Evolutionary conservation across 2,888 invertebrate genomes (phyloP).

Genomic region (Congeria kusceri): DNA sequence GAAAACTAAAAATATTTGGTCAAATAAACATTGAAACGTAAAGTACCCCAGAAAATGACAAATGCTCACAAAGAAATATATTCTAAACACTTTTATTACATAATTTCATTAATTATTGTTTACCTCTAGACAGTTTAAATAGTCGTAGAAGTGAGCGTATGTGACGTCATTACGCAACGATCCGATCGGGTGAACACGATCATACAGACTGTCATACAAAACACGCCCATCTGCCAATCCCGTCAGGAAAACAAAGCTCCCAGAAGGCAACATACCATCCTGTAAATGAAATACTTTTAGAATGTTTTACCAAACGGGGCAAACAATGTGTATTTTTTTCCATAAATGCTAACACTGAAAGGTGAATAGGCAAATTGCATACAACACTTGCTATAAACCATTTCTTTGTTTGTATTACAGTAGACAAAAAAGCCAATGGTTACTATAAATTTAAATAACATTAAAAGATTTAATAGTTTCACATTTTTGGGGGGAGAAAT

Average conservation of each 20-base stretch:
- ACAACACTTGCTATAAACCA: no score
- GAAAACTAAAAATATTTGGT: no score
- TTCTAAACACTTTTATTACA: not conserved
- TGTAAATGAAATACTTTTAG: conserved; percentile 57
- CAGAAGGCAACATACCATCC: conserved; percentile 84
- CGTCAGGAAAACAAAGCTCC: conserved; percentile 86
- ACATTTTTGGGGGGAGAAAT: no score
- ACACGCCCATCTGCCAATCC: conserved; percentile 86
- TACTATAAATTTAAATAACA: no score
- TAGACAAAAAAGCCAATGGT: no score
- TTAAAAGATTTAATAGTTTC: no score
- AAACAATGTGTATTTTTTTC: not conserved
- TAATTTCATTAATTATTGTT: conserved; percentile 43
- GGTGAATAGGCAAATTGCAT: no score
- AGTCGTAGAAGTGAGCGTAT: conserved; percentile 86
- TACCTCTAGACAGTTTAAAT: conserved; percentile 86
- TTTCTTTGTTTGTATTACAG: no score
- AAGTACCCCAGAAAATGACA: no score
- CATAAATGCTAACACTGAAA: no score
- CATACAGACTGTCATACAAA: conserved; percentile 85
- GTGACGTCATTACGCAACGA: conserved; percentile 85
- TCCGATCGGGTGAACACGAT: conserved; percentile 86
- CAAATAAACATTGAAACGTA: no score
- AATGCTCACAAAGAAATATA: no score
- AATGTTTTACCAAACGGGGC: not conserved